Evolutionary conservation across 2,797 vertebrate genomes (phyloP).

Genomic region (Schizopygopsis pylzovi): DNA sequence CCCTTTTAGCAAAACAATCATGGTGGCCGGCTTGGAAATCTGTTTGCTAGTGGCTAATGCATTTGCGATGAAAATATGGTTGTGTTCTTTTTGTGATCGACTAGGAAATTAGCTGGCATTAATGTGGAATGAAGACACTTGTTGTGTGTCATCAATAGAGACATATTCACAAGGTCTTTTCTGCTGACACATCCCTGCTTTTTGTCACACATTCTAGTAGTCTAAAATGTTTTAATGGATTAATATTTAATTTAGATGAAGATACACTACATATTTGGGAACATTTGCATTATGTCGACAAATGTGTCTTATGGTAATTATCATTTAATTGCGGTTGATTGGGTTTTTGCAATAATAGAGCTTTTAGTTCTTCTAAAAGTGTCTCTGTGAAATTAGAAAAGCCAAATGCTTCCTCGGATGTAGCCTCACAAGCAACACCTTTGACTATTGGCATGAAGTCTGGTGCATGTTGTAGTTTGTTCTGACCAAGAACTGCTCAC

Average conservation of each 20-base stretch:
- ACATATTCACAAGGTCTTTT: not conserved
- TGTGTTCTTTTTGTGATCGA: constrained; percentile 6
- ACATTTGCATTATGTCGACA: not conserved
- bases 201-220: not conserved
- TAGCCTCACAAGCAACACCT: constrained; percentile 1
- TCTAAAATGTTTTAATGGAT: not conserved
- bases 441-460: not conserved
- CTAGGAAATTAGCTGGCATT: constrained; percentile 14
- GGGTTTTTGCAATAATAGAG: not conserved
- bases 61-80: not conserved
- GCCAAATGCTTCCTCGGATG: not conserved
- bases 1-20: constrained; percentile 19
- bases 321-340: not conserved
- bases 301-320: not conserved
- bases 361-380: not conserved
- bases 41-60: not conserved
- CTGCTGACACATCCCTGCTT: not conserved
- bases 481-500: constrained; percentile 5
- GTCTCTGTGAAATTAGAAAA: not conserved
- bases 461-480: constrained; percentile 10
- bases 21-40: not conserved
- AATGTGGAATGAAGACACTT: constrained; percentile 13
- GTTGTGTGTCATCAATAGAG: not conserved
- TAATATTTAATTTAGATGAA: not conserved
- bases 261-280: not conserved